A percentile compares a stretch with the other conserved stretches of the same genome.
Evolutionary conservation across 1,140 invertebrate species (phyloP).

Genomic region (Agraylea sexmaculata): DNA sequence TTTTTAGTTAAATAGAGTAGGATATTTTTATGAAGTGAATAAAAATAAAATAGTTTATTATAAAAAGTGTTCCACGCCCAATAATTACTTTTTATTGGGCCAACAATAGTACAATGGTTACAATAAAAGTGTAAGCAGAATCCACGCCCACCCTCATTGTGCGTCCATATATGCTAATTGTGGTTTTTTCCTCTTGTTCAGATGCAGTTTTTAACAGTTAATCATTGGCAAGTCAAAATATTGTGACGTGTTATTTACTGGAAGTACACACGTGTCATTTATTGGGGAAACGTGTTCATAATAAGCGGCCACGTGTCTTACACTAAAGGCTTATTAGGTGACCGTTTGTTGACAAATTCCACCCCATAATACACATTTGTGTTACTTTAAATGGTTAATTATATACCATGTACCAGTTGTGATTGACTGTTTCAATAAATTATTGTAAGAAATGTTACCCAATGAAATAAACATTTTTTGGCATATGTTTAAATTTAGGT

Average conservation of each 20-base stretch:
- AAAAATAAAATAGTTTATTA: background rate
- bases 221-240: constrained; percentile 17
- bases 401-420: too few relatives aligned
- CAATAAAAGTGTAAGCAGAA: constrained; percentile 8
- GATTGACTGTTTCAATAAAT: too few relatives aligned
- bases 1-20: too few relatives aligned
- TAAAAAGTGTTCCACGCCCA: background rate
- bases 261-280: background rate
- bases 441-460: too few relatives aligned
- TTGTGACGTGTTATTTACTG: constrained; percentile 20
- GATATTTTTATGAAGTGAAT: too few relatives aligned
- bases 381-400: too few relatives aligned
- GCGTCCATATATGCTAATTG: constrained; percentile 20
- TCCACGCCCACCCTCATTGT: background rate
- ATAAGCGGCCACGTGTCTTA: background rate
- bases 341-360: too few relatives aligned
- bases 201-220: constrained; percentile 2
- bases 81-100: background rate
- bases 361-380: too few relatives aligned
- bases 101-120: constrained; percentile 4
- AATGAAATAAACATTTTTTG: too few relatives aligned
- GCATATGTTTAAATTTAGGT: too few relatives aligned
- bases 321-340: too few relatives aligned
- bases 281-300: background rate
- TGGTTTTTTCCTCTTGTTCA: constrained; percentile 14